Base-by-base conservation (phyloP, 2,113 vertebrate species). In the Rattus norvegicus region DNA sequence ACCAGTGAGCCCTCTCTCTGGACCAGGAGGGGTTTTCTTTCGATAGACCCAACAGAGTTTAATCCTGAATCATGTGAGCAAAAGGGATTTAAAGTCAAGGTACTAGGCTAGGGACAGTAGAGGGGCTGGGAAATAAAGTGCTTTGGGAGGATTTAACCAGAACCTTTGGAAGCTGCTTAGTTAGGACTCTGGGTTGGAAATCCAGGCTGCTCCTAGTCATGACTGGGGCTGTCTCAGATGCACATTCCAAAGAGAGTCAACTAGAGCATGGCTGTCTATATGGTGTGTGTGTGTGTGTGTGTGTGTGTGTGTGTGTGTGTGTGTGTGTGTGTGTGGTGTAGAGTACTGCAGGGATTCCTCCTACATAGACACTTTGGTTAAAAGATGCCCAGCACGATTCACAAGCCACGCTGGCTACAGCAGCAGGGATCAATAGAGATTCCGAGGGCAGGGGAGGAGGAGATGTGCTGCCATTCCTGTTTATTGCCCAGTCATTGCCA, bases 121-220 rank as follows among this genome's bases (percentile, higher is more conserved):
- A 43, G 43, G 43, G 83, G 61, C 54, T 91, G 49, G 54, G 90
- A 86, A 88, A 54, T 28, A 11, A 47, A 83, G 28, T 65, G 13
- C 11, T 26, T 80, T 65, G 6, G 65, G 75, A 22, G 43, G 56
- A 14, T 52, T 61, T 26, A 54, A 7, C 24, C 11, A 19, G 83
- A 49, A 4, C 83, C 14, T n/a, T 36, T 52, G 67, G 67, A 80
- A 39, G 24, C 39, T 28, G 39, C 5, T 7, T 69, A 3, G 1
- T 49, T 28, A 17, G 65, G n/a, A 20, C 28, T 36, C 7, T 9
- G 22, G 33, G 43, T 5, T 7, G 26, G 33, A 30, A 30, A 5
- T 7, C 5, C 3, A 0, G 9, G 8, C 4, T 49, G 24, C 47
- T 13, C 0, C 47, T 56, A 26, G 30, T 80, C 0, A 4, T 1